Conservation (phyloP, 2,113 vertebrate genomes). For the Psammodynastes pulverulentus region DNA sequence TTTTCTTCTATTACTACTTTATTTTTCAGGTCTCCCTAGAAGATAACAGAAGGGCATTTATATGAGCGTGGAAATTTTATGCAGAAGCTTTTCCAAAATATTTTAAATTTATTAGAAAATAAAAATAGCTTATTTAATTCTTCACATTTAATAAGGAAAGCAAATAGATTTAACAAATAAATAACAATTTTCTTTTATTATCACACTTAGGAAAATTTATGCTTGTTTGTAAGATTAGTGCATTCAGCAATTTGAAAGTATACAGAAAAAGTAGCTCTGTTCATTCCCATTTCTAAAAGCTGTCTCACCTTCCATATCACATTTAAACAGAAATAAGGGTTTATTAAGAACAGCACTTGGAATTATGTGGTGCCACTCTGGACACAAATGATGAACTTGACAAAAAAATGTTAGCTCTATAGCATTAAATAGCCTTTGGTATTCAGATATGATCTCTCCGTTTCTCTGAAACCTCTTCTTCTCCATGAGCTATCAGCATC, state of each 20-base stretch:
- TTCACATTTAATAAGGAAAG: neutral
- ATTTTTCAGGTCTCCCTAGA: slow-evolving; percentile 86
- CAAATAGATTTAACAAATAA: neutral
- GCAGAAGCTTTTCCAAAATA: neutral
- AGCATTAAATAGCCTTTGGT: neutral
- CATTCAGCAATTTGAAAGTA: neutral
- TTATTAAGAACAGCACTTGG: neutral
- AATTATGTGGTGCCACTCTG: neutral
- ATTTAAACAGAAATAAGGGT: neutral
- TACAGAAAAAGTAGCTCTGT: neutral
- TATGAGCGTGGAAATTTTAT: neutral
- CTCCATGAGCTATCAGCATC: neutral
- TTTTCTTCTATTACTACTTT: slow-evolving; percentile 85
- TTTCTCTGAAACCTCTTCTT: neutral
- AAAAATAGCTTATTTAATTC: neutral
- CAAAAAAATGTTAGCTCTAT: neutral
- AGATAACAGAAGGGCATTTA: neutral
- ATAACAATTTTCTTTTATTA: neutral
- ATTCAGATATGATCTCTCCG: neutral
- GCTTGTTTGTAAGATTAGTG: neutral
- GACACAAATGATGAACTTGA: neutral
- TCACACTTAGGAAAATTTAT: neutral
- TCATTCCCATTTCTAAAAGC: neutral
- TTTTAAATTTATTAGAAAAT: neutral
- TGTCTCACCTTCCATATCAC: neutral